Conservation (phyloP, 2,888 invertebrate species). For the Chouioia cunea region DNA sequence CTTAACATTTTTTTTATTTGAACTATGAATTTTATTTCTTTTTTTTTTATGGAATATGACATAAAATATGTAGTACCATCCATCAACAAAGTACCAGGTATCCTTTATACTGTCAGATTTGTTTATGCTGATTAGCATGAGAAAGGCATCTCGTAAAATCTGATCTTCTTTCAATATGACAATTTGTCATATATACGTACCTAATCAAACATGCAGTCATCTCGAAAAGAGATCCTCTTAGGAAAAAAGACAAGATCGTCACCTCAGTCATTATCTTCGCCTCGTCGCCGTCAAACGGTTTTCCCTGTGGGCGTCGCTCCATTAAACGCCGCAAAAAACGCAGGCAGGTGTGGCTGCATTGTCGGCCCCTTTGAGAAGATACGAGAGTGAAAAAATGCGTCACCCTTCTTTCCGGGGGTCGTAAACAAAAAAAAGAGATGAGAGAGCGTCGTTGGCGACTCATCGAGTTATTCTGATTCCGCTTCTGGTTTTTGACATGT, state of each 20-base stretch:
- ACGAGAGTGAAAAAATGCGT: constrained; percentile 22
- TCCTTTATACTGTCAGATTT: constrained; percentile 1
- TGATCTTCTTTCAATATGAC: constrained; percentile 18
- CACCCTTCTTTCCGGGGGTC: constrained; percentile 3
- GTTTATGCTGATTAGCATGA: constrained; percentile 41
- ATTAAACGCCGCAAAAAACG: constrained; percentile 26
- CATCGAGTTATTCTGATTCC: constrained; percentile 24
- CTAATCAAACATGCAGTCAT: constrained; percentile 35
- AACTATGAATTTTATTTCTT: neutral
- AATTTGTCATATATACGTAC: constrained; percentile 12
- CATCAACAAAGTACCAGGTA: too few relatives aligned
- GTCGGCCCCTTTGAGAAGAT: constrained; percentile 20
- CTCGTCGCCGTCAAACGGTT: constrained; percentile 38
- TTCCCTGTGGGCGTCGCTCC: constrained; percentile 40
- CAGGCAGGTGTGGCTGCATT: constrained; percentile 9
- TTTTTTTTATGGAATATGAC: neutral
- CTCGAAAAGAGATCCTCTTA: neutral
- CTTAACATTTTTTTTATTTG: neutral
- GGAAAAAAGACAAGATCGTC: constrained; percentile 6
- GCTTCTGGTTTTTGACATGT: constrained; percentile 35
- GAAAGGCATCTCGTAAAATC: constrained; percentile 19
- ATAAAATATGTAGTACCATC: too few relatives aligned
- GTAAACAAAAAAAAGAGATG: constrained; percentile 31
- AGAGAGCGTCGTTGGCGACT: constrained; percentile 14
- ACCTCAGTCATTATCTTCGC: constrained; percentile 2